Conservation (phyloP, 2,797 vertebrate species). For the Xiphorhynchus erythropygius region DNA sequence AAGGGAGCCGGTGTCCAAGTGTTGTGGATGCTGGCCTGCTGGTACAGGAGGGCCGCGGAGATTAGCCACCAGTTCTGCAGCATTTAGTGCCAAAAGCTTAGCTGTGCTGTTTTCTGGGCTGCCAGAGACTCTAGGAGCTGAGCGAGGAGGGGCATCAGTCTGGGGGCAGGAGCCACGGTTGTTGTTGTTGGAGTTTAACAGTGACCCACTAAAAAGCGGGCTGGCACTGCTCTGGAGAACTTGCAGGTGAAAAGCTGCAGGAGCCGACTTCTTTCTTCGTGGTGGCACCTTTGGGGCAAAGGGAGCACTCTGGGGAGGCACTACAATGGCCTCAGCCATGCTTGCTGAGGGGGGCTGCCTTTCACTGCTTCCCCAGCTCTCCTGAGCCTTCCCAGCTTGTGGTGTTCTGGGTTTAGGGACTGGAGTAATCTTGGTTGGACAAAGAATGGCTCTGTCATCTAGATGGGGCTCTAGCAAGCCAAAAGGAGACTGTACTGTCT, state of each 20-base stretch:
- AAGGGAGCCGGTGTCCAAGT: neutral
- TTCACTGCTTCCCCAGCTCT: conserved; percentile 16
- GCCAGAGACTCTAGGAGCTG: neutral
- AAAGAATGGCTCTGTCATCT: conserved; percentile 3
- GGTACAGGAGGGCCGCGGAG: conserved; percentile 7
- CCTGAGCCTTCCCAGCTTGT: conserved; percentile 54
- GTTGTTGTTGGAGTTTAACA: conserved; percentile 32
- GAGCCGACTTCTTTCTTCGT: conserved; percentile 80
- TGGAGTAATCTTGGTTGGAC: conserved; percentile 52
- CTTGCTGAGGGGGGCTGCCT: neutral
- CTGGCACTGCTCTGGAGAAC: conserved; percentile 63
- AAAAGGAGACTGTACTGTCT: conserved; percentile 4
- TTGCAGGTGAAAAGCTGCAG: conserved; percentile 77
- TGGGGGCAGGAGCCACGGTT: neutral
- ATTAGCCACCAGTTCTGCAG: neutral
- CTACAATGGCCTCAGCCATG: neutral
- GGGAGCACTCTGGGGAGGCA: neutral
- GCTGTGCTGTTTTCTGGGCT: neutral
- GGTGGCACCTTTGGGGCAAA: conserved; percentile 76
- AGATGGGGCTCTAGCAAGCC: conserved; percentile 33
- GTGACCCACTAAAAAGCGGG: conserved; percentile 22
- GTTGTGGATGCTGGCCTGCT: neutral
- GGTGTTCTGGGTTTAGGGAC: conserved; percentile 78
- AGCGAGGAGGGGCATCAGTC: accelerated
- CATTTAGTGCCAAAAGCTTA: neutral